Percentiles rank a stretch among this genome's conserved stretches.
Evolutionary conservation across 1,140 invertebrate genomes (phyloP).

Genomic region (Achroia grisella): DNA sequence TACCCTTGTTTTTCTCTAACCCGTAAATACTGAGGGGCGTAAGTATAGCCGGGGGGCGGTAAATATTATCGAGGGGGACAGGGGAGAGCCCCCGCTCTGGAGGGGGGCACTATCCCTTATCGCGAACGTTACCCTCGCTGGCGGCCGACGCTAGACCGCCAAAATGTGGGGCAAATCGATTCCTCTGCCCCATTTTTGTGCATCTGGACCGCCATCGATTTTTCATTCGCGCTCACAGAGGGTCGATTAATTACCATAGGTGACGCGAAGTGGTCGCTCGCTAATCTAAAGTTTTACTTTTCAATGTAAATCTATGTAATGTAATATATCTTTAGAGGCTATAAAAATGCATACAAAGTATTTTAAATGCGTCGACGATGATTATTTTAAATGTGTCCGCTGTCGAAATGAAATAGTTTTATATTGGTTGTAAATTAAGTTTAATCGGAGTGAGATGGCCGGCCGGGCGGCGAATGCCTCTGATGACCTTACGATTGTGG

Average conservation of each 20-base stretch:
- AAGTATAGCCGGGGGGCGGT: constrained; percentile 69
- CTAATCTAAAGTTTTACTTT: too few species aligned
- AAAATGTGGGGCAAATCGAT: constrained; percentile 72
- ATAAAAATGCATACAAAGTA: constrained; percentile 38
- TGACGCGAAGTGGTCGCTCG: too few species aligned
- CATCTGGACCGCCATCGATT: constrained; percentile 72
- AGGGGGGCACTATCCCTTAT: constrained; percentile 69
- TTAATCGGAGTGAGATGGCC: constrained; percentile 36
- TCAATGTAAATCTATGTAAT: too few species aligned
- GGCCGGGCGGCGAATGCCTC: constrained; percentile 3
- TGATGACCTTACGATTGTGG: constrained; percentile 3
- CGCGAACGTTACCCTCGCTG: constrained; percentile 69
- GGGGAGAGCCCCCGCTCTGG: constrained; percentile 41
- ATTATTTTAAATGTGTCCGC: constrained; percentile 48
- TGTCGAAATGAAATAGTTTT: constrained; percentile 52
- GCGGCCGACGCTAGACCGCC: constrained; percentile 61
- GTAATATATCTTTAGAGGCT: constrained; percentile 5
- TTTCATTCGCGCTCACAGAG: constrained; percentile 28
- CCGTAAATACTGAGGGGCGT: constrained; percentile 72
- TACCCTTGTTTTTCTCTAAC: constrained; percentile 73
- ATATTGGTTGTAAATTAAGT: constrained; percentile 57
- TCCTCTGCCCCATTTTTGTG: constrained; percentile 68
- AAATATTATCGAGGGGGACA: constrained; percentile 68
- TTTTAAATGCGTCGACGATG: constrained; percentile 45
- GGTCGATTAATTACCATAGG: constrained; percentile 29